These are phyloP conservation scores for Druceiella hillmani DNA, from an alignment of 2,888 invertebrate species.

Conservation along the genomic window DNA sequence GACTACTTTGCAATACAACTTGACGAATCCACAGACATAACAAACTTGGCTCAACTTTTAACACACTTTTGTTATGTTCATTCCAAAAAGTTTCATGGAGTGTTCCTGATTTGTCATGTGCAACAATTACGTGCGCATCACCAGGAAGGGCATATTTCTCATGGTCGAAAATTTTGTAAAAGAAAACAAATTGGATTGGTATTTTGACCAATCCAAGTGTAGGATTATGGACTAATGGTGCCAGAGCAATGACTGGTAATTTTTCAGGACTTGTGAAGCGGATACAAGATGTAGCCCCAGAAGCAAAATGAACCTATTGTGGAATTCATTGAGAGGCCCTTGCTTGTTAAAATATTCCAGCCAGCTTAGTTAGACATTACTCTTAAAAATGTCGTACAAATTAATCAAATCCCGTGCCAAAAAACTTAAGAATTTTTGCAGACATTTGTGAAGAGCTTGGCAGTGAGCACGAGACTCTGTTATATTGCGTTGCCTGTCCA, in stretches of 20 bases:
- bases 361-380: background rate
- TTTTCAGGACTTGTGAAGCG: conserved; percentile 1
- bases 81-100: conserved; percentile 1
- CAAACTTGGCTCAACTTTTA: conserved; percentile 8
- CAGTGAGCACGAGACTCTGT: background rate
- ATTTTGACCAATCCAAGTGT: background rate
- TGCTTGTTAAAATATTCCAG: background rate
- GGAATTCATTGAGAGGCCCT: background rate
- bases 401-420: background rate
- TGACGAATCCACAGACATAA: conserved; percentile 7
- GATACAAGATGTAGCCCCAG: conserved; percentile 1
- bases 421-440: conserved; percentile 1
- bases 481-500: no score
- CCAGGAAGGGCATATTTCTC: background rate
- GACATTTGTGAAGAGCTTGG: background rate
- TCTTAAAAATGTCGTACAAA: background rate
- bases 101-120: background rate
- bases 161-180: background rate
- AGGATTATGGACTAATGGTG: background rate
- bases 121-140: background rate
- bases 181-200: conserved; percentile 1
- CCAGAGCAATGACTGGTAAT: background rate
- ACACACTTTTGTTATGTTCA: conserved; percentile 1
- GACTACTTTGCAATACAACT: conserved; percentile 10
- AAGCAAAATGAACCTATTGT: background rate